Base-by-base conservation (phyloP, 2,113 vertebrate genomes). In the Campylomormyrus tamandua region DNA sequence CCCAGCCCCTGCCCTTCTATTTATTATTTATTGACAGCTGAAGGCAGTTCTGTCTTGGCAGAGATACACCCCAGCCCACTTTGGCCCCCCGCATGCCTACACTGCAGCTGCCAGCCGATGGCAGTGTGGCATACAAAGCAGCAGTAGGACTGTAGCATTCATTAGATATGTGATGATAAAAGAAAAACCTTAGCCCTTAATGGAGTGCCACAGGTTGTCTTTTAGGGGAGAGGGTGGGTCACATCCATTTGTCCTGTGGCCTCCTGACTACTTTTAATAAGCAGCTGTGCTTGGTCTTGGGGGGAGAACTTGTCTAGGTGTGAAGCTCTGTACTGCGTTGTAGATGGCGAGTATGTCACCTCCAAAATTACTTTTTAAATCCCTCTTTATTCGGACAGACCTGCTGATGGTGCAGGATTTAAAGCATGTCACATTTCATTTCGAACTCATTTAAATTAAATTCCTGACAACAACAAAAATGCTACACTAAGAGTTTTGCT, bases 111-210 rank as follows among this genome's bases (percentile, higher is more conserved):
- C 74, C 19, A 80, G 31, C 27, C 1, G 0, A 13, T 90, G 89
- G 90, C 1, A 87, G 5, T 31, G 35, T 39, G 89, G 86, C 90
- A 89, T 91, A 89, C 91, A 92, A 92, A 87, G 46, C 83, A 66
- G 80, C 89, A 90, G 93, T 85, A 89, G 89, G 92, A 93, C 92
- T 93, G 92, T 85, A 90, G 53, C 88, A 93, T 94, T 94, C 95
- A 96, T 96, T 95, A 92, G 92, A 94, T 94, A 94, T 94, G 93
- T 91, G 94, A 92, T 92, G 92, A 93, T 90, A 92, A 92, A 91
- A 91, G 49, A 92, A 92, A 88, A 89, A 90, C 58, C 35, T 46
- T 45, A 91, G 21, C 52, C 90, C 46, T 91, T 94, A 95, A 95
- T 95, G 93, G 93, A 92, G 91, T 24, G 85, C 91, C 87, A 91